Conservation (phyloP, 2,888 invertebrate species). For the Choreutis nemorana region DNA sequence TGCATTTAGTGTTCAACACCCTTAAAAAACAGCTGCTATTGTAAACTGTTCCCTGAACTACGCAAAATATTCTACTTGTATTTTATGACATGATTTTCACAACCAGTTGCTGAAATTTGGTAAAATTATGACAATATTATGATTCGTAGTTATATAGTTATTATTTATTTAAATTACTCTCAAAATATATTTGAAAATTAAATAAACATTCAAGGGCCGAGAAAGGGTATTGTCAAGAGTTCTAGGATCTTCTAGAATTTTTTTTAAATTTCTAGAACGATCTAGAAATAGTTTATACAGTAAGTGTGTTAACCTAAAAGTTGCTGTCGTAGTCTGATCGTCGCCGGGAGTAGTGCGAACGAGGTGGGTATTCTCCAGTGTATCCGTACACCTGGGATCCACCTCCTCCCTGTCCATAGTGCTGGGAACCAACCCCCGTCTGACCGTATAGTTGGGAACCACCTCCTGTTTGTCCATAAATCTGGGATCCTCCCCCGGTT, state of each 20-base stretch:
- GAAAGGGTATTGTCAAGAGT: slow-evolving; percentile 56
- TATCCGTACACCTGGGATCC: slow-evolving; percentile 66
- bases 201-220: slow-evolving; percentile 33
- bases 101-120: slow-evolving; percentile 55
- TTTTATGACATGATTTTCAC: slow-evolving; percentile 45
- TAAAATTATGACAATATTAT: no score
- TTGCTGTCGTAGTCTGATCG: slow-evolving; percentile 83
- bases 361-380: slow-evolving; percentile 52
- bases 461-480: slow-evolving; percentile 67
- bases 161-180: no score
- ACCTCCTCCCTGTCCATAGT: slow-evolving; percentile 73
- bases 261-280: slow-evolving; percentile 17
- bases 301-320: no score
- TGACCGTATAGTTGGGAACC: slow-evolving; percentile 66
- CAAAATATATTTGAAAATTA: no score
- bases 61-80: no score
- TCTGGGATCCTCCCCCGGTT: slow-evolving; percentile 68
- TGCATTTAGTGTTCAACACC: no score
- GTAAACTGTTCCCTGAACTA: no score
- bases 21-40: no score
- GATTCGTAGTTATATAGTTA: no score
- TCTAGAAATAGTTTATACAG: no score
- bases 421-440: slow-evolving; percentile 71
- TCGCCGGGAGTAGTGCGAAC: slow-evolving; percentile 68
- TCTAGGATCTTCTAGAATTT: no score